Conservation (phyloP, 2,113 vertebrate species). For the Aphyosemion australe region DNA sequence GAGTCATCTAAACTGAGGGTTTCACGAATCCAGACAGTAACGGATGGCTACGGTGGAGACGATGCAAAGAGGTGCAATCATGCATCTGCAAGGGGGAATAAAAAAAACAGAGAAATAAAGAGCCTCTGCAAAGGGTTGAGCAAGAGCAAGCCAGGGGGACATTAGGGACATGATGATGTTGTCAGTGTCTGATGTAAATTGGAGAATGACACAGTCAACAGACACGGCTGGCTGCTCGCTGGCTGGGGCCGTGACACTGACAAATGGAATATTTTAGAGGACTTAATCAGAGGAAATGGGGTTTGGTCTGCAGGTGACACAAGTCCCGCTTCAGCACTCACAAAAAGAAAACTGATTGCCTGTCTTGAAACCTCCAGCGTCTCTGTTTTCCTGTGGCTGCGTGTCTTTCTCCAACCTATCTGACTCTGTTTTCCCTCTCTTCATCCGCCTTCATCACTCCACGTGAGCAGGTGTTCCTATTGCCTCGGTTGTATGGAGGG, state of each 20-base stretch:
- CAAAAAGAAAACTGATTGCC: conserved; percentile 88
- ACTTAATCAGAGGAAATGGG: conserved; percentile 96
- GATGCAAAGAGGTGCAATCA: not conserved
- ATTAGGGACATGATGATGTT: conserved; percentile 85
- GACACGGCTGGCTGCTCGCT: conserved; percentile 86
- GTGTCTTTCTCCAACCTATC: conserved; percentile 20
- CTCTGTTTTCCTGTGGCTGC: conserved; percentile 29
- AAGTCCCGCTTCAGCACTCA: conserved; percentile 85
- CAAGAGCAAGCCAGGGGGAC: conserved; percentile 73
- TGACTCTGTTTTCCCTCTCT: conserved; percentile 17
- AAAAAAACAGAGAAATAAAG: conserved; percentile 25
- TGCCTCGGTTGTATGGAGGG: not conserved
- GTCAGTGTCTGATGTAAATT: conserved; percentile 90
- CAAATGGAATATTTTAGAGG: conserved; percentile 93
- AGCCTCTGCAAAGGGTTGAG: conserved; percentile 61
- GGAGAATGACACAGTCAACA: conserved; percentile 90
- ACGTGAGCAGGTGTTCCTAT: conserved; percentile 38
- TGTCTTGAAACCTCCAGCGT: conserved; percentile 62
- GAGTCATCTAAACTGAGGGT: conserved; percentile 14
- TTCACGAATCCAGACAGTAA: conserved; percentile 16
- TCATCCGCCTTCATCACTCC: conserved; percentile 37
- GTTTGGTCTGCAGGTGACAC: conserved; percentile 92
- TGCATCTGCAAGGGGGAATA: not conserved
- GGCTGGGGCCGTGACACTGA: conserved; percentile 89
- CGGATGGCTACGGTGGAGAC: conserved; percentile 10